Evolutionary conservation across 2,797 vertebrate genomes (phyloP).

Genomic region (Syncerus caffer): DNA sequence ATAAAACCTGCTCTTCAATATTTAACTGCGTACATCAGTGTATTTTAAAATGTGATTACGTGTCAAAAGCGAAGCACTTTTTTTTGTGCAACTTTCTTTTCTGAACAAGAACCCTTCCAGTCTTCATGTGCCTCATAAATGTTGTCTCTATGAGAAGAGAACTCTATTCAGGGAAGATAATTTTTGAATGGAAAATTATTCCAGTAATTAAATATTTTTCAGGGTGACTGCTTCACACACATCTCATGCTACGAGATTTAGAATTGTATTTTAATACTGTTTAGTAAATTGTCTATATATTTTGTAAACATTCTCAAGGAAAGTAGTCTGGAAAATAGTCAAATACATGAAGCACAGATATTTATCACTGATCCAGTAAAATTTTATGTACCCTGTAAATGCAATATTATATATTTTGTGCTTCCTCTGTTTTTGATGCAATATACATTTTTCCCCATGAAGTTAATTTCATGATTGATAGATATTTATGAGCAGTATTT

Average conservation of each 20-base stretch:
- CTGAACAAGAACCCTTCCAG: not conserved
- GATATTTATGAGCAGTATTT: conserved; percentile 73
- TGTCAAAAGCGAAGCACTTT: not conserved
- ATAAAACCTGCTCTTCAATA: not conserved
- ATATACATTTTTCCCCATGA: conserved; percentile 60
- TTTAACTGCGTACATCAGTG: conserved; percentile 37
- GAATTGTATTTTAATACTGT: conserved; percentile 52
- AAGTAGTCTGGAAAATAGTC: conserved; percentile 72
- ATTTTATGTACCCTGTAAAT: conserved; percentile 80
- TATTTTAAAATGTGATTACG: conserved; percentile 36
- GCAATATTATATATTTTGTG: conserved; percentile 75
- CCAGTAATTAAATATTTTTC: conserved; percentile 62
- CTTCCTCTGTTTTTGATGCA: conserved; percentile 67
- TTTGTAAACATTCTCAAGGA: conserved; percentile 61
- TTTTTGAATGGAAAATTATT: conserved; percentile 61
- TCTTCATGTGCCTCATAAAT: not conserved
- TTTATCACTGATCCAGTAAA: conserved; percentile 79
- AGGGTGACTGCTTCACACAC: not conserved
- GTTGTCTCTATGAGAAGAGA: not conserved
- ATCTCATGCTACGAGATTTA: not conserved
- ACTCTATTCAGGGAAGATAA: conserved; percentile 4
- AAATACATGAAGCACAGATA: conserved; percentile 78
- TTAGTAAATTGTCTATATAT: conserved; percentile 67
- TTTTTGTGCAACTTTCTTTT: conserved; percentile 20
- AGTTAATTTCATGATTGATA: conserved; percentile 75